Conservation (phyloP, 2,888 invertebrate species). For the Synanthedon formicaeformis region DNA sequence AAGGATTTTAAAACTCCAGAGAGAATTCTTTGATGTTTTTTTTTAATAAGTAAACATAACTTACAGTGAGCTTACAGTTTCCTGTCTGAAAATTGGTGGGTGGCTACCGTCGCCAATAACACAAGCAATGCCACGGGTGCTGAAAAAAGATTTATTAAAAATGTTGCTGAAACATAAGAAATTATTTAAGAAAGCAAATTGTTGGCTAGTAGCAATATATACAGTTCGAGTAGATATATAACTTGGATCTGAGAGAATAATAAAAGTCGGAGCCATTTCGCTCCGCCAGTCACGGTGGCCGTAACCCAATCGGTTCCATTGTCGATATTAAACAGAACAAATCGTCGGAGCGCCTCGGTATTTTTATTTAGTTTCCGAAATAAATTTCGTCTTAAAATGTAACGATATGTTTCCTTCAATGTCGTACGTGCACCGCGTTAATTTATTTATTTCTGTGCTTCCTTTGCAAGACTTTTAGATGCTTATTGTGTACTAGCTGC, state of each 20-base stretch:
- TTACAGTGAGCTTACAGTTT: too few species aligned
- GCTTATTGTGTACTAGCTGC: slow-evolving; percentile 4
- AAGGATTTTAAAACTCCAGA: too few species aligned
- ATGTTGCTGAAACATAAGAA: too few species aligned
- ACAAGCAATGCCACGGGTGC: too few species aligned
- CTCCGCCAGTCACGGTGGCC: slow-evolving; percentile 15
- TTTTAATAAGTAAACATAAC: too few species aligned
- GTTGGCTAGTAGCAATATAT: too few species aligned
- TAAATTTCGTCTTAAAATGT: slow-evolving; percentile 19
- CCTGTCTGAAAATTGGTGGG: too few species aligned
- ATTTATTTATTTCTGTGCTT: slow-evolving; percentile 5
- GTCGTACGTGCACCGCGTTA: slow-evolving; percentile 1
- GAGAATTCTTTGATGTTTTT: too few species aligned
- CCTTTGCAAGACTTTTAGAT: slow-evolving; percentile 3
- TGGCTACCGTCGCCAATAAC: too few species aligned
- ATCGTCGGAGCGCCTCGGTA: slow-evolving; percentile 32
- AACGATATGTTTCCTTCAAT: neutral
- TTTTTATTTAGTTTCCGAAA: slow-evolving; percentile 33
- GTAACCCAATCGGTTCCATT: slow-evolving; percentile 26
- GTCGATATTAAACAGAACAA: slow-evolving; percentile 36
- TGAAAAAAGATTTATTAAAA: too few species aligned
- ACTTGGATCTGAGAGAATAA: neutral
- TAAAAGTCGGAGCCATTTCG: neutral
- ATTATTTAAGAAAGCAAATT: too few species aligned
- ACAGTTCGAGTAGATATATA: too few species aligned